Base-by-base conservation (phyloP, 2,797 vertebrate species). In the Urocyon cinereoargenteus region DNA sequence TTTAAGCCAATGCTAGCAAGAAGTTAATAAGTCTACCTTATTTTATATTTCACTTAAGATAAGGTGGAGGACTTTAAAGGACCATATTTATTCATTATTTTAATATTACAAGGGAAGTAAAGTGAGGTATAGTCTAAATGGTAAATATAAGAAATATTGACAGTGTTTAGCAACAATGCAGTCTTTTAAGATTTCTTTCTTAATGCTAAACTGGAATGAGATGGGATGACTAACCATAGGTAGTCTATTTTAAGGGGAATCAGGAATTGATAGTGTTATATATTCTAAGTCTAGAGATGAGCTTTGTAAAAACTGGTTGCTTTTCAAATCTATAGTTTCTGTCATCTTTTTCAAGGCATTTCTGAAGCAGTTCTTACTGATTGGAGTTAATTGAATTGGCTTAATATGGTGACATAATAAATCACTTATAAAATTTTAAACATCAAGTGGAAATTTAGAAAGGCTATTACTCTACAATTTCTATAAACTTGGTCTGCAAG, bases 1-100 rank as follows among this genome's bases (percentile, higher is more conserved):
- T 98, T 98, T 98, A 93, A 98, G 95, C 79, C 49, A 79, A 78
- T 97, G 97, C 87, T 97, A 96, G 85, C 64, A 96, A 97, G 91
- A 88, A 97, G 88, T 92, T 96, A 98, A 85, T 94, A 77, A 97
- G 98, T 82, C 94, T 97, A 96, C 96, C 94, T 98, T 98, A 90
- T 96, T 97, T 97, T 94, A 98, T 98, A 95, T 92, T 21, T 97
- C 75, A 86, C 83, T 96, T 96, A 81, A 90, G 72, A 88, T 94
- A 90, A 97, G 75, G 83, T 96, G 51, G 94, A 96, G 81, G 91
- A 97, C 94, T 49, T 10, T 93, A 87, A 96, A 98, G 86, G 95
- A 96, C 87, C 95, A 91, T 90, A 98, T 97, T 96, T 97, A 92
- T 96, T 97, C 97, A 45, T 98, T 95, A 87, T 97, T 98, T 96